Conservation (phyloP, 2,888 invertebrate genomes). For the Lasius platythorax region DNA sequence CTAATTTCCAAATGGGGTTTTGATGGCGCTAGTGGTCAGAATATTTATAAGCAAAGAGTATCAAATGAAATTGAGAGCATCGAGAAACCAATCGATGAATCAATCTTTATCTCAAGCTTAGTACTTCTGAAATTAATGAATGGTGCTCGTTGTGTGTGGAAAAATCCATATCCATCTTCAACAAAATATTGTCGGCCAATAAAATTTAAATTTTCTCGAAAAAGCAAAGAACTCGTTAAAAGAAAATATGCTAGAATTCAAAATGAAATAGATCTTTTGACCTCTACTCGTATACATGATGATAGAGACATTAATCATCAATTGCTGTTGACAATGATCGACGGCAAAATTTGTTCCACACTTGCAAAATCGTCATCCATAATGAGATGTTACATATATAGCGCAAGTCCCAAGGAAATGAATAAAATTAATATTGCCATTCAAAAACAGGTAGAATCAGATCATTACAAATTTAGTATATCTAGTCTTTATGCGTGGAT, state of each 20-base stretch:
- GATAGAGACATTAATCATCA: not conserved
- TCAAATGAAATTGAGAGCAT: not conserved
- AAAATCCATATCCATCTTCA: conserved; percentile 11
- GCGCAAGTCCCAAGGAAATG: conserved; percentile 15
- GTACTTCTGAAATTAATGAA: conserved; percentile 2
- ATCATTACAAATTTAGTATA: not conserved
- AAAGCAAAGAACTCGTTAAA: not conserved
- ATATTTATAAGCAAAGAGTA: conserved; percentile 2
- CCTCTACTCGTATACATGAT: not conserved
- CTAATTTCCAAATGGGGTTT: no score
- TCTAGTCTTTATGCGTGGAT: not conserved
- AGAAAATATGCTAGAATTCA: not conserved
- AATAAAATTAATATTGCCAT: not conserved
- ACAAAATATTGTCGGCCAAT: conserved; percentile 20
- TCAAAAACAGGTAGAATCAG: not conserved
- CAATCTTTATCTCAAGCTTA: not conserved
- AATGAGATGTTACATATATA: conserved; percentile 8
- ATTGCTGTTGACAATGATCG: conserved; percentile 1
- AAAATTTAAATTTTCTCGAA: not conserved
- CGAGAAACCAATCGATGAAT: not conserved
- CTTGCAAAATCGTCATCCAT: conserved; percentile 1
- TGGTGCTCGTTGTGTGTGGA: not conserved
- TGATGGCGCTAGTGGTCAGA: conserved; percentile 15
- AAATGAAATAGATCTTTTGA: not conserved
- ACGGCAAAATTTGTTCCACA: not conserved